These are phyloP conservation scores for Pseudorectes ferrugineus DNA, from an alignment of 2,113 vertebrate species.

Conservation along the genomic window DNA sequence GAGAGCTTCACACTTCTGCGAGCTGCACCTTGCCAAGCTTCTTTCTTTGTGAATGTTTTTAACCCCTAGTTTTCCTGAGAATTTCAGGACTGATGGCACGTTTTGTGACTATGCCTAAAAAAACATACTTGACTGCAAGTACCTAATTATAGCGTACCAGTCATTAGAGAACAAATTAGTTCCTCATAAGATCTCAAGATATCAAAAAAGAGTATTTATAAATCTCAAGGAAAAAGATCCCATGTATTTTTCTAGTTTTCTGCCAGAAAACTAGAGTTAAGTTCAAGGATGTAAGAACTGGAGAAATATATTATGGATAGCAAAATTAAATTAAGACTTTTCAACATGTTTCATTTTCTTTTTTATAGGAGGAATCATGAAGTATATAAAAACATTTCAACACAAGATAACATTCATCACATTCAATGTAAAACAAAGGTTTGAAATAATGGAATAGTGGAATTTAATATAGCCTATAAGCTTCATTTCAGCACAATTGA, in stretches of 20 bases:
- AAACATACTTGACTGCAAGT: background rate
- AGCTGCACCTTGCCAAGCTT: background rate
- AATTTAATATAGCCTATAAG: background rate
- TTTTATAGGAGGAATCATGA: background rate
- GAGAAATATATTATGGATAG: background rate
- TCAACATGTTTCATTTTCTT: background rate
- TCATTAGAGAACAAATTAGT: background rate
- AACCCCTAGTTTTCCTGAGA: fast-evolving
- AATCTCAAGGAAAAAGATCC: background rate
- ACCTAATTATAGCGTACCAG: background rate
- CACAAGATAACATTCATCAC: background rate
- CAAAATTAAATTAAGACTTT: background rate
- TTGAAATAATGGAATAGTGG: background rate
- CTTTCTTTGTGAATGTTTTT: background rate
- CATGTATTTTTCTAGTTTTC: background rate
- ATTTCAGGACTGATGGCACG: background rate
- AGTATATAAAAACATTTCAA: background rate
- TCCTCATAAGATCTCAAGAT: background rate
- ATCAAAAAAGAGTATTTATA: background rate
- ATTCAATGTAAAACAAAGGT: background rate
- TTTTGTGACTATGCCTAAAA: background rate
- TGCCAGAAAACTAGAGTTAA: background rate
- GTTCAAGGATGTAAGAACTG: background rate
- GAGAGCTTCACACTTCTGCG: background rate
- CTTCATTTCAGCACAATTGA: background rate